Percentiles rank a stretch among this genome's conserved stretches.
Conservation (phyloP, 2,797 vertebrate genomes). For the Leptatherina wallacei region DNA sequence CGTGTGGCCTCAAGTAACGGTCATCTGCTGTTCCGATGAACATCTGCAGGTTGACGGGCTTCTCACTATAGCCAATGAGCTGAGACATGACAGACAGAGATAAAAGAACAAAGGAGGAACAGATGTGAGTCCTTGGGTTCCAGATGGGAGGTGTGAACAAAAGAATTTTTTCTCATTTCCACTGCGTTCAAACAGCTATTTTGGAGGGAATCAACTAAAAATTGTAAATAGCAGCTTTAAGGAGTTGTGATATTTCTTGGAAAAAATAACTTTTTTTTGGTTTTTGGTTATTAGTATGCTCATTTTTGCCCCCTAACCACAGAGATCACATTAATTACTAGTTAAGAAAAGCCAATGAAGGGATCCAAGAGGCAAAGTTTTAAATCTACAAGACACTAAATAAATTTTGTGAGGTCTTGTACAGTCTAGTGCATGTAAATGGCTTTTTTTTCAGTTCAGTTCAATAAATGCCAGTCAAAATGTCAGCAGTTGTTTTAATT, state of each 20-base stretch:
- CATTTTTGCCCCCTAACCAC: background rate
- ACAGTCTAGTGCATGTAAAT: conserved; percentile 15
- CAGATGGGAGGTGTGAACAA: conserved; percentile 59
- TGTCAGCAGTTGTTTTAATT: conserved; percentile 51
- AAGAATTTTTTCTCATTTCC: conserved; percentile 57
- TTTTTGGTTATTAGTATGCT: background rate
- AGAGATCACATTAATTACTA: background rate
- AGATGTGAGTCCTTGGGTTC: conserved; percentile 56
- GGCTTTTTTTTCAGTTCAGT: conserved; percentile 9
- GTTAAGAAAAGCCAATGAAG: background rate
- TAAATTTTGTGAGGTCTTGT: conserved; percentile 31
- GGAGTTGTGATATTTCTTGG: conserved; percentile 66
- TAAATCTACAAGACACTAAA: background rate
- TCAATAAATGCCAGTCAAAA: conserved; percentile 45
- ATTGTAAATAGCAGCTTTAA: conserved; percentile 64
- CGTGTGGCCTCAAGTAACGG: conserved; percentile 95
- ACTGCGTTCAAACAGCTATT: conserved; percentile 46
- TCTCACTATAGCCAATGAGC: conserved; percentile 96
- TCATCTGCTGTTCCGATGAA: conserved; percentile 99
- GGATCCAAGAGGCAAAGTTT: background rate
- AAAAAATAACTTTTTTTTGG: conserved; percentile 38
- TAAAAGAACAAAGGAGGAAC: conserved; percentile 53
- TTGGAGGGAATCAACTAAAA: conserved; percentile 42
- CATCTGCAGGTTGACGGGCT: conserved; percentile 97
- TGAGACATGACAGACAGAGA: conserved; percentile 73